Evolutionary conservation across 2,888 invertebrate genomes (phyloP).

Genomic region (Drosophila pseudotakahashii): DNA sequence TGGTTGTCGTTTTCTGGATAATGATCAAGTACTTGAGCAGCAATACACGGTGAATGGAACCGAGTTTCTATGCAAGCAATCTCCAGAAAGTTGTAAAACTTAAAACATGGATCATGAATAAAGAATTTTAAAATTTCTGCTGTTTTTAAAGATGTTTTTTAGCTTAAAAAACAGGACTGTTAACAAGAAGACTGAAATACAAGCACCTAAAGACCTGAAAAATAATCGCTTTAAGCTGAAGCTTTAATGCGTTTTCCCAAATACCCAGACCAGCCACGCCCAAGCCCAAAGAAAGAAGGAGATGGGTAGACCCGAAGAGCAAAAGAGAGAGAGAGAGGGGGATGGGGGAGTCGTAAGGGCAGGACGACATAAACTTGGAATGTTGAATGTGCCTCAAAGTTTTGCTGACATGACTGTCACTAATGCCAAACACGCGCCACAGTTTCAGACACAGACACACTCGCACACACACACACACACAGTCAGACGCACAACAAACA

Average conservation of each 20-base stretch:
- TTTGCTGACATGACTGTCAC: conserved; percentile 81
- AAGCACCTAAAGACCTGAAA: conserved; percentile 13
- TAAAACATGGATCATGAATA: background rate
- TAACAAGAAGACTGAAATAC: background rate
- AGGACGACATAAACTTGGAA: conserved; percentile 75
- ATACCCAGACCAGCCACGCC: conserved; percentile 35
- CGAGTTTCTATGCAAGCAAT: background rate
- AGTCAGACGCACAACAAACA: conserved; percentile 34
- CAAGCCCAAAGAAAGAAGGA: conserved; percentile 9
- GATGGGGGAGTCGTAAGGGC: conserved; percentile 10
- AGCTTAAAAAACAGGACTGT: too few relatives aligned
- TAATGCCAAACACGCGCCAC: conserved; percentile 81
- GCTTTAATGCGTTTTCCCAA: conserved; percentile 25
- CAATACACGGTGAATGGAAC: background rate
- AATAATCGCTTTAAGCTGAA: conserved; percentile 10
- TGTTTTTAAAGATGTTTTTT: background rate
- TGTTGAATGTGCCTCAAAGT: conserved; percentile 79
- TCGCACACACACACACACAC: conserved; percentile 8
- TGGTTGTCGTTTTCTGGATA: background rate
- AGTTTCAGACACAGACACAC: conserved; percentile 72
- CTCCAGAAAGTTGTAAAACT: background rate
- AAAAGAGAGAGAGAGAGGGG: background rate
- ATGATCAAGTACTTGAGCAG: background rate
- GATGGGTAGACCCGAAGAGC: background rate
- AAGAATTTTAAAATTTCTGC: background rate